Percentiles rank a stretch among this genome's conserved stretches.
Evolutionary conservation across 2,797 vertebrate species (phyloP).

Genomic region (Champsocephalus gunnari): DNA sequence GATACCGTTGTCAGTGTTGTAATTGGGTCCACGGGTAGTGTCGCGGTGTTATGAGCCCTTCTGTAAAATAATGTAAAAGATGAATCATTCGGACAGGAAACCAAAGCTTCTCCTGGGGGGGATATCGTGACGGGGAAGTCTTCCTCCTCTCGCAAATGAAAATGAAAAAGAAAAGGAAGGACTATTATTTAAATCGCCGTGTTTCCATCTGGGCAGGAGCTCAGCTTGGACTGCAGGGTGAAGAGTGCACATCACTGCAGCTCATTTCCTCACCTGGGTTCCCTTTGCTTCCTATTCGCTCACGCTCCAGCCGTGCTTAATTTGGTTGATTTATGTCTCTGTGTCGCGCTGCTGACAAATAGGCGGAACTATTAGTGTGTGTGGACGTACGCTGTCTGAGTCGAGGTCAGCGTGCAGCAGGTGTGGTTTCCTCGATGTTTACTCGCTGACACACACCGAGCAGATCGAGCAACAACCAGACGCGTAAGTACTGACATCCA

Average conservation of each 20-base stretch:
- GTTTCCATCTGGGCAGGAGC: not conserved
- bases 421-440: conserved; percentile 51
- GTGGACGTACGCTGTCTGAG: conserved; percentile 16
- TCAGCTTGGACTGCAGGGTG: not conserved
- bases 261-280: conserved; percentile 27
- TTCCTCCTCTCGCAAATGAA: conserved; percentile 49
- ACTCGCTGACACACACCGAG: conserved; percentile 30
- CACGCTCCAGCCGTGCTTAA: not conserved
- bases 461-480: not conserved
- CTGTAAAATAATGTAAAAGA: conserved; percentile 74
- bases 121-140: conserved; percentile 48
- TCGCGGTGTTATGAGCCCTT: conserved; percentile 64
- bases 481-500: conserved; percentile 46
- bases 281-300: conserved; percentile 12
- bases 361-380: not conserved
- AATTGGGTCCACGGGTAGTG: conserved; percentile 79
- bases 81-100: conserved; percentile 80
- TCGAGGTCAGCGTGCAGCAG: conserved; percentile 33
- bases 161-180: conserved; percentile 7
- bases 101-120: conserved; percentile 68
- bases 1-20: conserved; percentile 75
- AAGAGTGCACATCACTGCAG: conserved; percentile 7
- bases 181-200: conserved; percentile 5
- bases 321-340: conserved; percentile 40
- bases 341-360: conserved; percentile 22